Evolutionary conservation across 2,113 vertebrate species (phyloP).

Genomic region (Anolis sagrei): DNA sequence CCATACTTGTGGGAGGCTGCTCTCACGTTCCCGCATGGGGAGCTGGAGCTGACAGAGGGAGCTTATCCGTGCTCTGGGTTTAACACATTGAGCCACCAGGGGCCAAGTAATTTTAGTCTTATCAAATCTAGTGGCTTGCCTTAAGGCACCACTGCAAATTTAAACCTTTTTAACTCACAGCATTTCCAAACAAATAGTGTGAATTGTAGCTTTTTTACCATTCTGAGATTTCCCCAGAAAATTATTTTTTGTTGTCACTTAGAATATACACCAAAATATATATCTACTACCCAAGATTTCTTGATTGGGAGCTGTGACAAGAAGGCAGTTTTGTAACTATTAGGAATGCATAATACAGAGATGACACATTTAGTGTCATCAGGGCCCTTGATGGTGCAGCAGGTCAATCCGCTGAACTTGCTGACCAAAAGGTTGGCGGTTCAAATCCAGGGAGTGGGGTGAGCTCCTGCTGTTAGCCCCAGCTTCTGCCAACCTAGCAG

Average conservation of each 20-base stretch:
- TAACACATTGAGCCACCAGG: no score
- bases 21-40: no score
- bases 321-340: not conserved
- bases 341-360: conserved; percentile 6
- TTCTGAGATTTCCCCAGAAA: not conserved
- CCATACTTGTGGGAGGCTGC: no score
- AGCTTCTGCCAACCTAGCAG: no score
- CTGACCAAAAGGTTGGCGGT: no score
- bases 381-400: no score
- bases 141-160: conserved; percentile 3
- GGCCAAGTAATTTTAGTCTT: not conserved
- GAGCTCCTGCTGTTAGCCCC: no score
- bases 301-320: not conserved
- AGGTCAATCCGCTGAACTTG: no score
- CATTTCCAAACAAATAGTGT: not conserved
- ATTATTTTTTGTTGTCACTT: not conserved
- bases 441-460: no score
- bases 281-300: not conserved
- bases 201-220: not conserved
- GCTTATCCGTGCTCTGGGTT: no score
- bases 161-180: not conserved
- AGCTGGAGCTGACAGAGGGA: no score
- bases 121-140: not conserved
- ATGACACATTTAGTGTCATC: no score
- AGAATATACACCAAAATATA: not conserved